Conservation (phyloP, 2,113 vertebrate species). For the Gadus macrocephalus region DNA sequence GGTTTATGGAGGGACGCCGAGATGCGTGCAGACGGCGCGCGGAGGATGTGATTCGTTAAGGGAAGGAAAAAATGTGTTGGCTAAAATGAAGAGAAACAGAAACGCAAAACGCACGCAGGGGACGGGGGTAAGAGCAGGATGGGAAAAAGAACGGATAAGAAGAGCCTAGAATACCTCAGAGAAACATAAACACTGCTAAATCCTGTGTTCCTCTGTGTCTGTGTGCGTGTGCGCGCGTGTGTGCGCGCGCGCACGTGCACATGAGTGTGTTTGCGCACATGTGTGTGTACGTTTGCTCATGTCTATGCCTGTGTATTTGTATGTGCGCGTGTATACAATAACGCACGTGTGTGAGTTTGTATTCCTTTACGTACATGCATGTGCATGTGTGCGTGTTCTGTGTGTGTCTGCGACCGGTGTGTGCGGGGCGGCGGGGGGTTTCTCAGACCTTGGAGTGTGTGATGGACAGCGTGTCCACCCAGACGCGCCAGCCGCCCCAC, state of each 20-base stretch:
- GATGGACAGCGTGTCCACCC: constrained; percentile 98
- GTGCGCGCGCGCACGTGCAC: background rate
- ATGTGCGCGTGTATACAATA: background rate
- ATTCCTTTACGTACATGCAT: no score
- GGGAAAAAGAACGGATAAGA: no score
- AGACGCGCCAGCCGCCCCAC: constrained; percentile 99
- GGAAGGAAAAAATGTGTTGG: background rate
- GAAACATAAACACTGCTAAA: no score
- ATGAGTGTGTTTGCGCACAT: no score
- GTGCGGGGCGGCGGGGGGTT: constrained; percentile 9
- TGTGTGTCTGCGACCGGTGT: background rate
- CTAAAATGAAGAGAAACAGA: background rate
- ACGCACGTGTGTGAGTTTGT: background rate
- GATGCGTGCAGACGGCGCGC: no score
- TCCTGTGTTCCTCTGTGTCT: no score
- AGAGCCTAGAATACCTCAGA: no score
- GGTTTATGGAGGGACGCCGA: no score
- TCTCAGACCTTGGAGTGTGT: constrained; percentile 94
- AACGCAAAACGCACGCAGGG: no score
- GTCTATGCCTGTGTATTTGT: background rate
- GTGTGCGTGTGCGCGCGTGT: background rate
- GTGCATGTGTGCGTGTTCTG: constrained; percentile 1
- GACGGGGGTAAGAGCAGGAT: no score
- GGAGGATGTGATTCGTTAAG: constrained; percentile 23
- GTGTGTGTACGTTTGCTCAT: no score